A percentile compares a stretch with the other conserved stretches of the same genome.
Evolutionary conservation across 2,888 invertebrate genomes (phyloP).

Genomic region (Philonicus albiceps): DNA sequence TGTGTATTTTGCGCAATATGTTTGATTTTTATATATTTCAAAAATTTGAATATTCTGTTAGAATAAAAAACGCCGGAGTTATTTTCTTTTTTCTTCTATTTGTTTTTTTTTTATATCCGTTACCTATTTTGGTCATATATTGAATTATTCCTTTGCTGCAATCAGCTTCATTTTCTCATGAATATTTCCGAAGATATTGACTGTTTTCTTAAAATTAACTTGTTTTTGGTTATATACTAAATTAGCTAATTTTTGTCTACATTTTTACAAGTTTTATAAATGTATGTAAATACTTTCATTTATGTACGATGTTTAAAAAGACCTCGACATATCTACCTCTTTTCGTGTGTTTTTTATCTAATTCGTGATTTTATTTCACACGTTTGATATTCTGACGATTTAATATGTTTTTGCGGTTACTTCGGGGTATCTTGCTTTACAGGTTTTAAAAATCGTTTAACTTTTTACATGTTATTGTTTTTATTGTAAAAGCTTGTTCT

Average conservation of each 20-base stretch:
- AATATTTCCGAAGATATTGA: not conserved
- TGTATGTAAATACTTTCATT: conserved; percentile 16
- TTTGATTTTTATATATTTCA: conserved; percentile 1
- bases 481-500: conserved; percentile 29
- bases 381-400: not conserved
- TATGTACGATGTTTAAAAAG: conserved; percentile 14
- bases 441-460: conserved; percentile 5
- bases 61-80: conserved; percentile 6
- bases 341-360: not conserved
- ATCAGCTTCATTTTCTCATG: not conserved
- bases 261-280: conserved; percentile 28
- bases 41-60: conserved; percentile 8
- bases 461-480: conserved; percentile 18
- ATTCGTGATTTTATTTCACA: not conserved
- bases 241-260: conserved; percentile 23
- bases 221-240: conserved; percentile 17
- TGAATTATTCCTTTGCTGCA: not conserved
- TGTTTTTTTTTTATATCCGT: not conserved
- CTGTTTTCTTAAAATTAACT: conserved; percentile 3
- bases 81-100: not conserved
- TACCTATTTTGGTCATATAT: conserved; percentile 1
- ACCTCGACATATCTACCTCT: not conserved
- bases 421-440: conserved; percentile 1
- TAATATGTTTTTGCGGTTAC: not conserved
- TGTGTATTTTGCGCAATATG: not conserved